Percentiles rank a stretch among this genome's conserved stretches.
Evolutionary conservation across 2,797 vertebrate genomes (phyloP).

Genomic region (Spinibarbus caldwelli): DNA sequence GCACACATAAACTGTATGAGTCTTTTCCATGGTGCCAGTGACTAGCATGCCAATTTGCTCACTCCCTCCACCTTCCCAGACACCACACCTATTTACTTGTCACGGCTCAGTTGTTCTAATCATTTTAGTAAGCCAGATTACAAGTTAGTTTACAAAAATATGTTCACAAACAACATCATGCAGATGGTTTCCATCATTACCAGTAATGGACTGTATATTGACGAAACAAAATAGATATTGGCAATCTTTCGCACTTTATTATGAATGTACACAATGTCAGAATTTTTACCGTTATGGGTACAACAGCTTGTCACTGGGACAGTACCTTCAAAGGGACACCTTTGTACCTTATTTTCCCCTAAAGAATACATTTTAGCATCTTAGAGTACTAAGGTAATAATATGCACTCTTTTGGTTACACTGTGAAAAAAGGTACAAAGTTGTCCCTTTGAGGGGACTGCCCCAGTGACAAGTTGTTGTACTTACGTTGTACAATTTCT

Average conservation of each 20-base stretch:
- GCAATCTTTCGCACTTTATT: neutral
- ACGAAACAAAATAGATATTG: neutral
- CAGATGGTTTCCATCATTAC: neutral
- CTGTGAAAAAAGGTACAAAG: neutral
- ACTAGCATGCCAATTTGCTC: neutral
- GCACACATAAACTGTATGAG: neutral
- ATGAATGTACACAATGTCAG: neutral
- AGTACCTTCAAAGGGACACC: neutral
- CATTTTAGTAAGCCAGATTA: neutral
- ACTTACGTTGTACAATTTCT: too few relatives aligned
- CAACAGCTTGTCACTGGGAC: neutral
- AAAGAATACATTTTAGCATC: neutral
- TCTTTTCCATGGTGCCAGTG: constrained; percentile 9
- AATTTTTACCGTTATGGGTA: neutral
- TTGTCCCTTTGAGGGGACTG: too few relatives aligned
- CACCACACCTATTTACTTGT: constrained; percentile 16
- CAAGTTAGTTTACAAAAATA: neutral
- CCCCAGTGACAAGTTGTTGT: neutral
- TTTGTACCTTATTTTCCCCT: neutral
- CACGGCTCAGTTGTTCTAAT: neutral
- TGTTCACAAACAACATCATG: neutral
- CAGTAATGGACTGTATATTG: neutral
- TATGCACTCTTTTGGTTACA: neutral
- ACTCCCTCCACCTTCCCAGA: neutral
- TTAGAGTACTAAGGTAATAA: neutral